Evolutionary conservation across 2,888 invertebrate species (phyloP).

Genomic region (Acanthoscelides obtectus): DNA sequence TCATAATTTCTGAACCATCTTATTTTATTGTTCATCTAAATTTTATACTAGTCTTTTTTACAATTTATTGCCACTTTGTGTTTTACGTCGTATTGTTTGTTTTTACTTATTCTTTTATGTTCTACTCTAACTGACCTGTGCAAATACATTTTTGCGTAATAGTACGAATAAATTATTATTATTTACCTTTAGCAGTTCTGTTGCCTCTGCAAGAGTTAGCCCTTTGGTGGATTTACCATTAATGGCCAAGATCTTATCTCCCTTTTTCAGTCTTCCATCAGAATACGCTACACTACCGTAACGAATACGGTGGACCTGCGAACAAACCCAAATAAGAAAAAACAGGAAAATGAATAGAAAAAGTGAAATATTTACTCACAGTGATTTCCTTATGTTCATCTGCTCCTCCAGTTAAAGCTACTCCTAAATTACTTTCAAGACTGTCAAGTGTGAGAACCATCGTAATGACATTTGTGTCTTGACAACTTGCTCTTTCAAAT

Average conservation of each 20-base stretch:
- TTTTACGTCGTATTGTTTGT: too few relatives aligned
- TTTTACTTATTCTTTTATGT: too few relatives aligned
- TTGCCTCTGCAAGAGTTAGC: slow-evolving; percentile 81
- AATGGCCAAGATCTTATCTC: slow-evolving; percentile 83
- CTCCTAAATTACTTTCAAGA: slow-evolving; percentile 73
- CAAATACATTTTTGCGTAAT: too few relatives aligned
- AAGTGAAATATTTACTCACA: slow-evolving; percentile 51
- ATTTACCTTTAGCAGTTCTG: slow-evolving; percentile 78
- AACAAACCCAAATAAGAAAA: background rate
- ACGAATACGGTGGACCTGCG: slow-evolving; percentile 79
- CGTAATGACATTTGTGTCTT: slow-evolving; percentile 52
- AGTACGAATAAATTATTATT: too few relatives aligned
- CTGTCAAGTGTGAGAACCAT: slow-evolving; percentile 64
- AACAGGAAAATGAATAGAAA: background rate
- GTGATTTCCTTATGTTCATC: slow-evolving; percentile 91
- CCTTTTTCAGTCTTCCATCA: slow-evolving; percentile 80
- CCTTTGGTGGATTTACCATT: slow-evolving; percentile 81
- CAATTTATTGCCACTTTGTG: too few relatives aligned
- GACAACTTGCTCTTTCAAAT: slow-evolving; percentile 8
- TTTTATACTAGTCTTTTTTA: too few relatives aligned
- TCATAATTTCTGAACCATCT: too few relatives aligned
- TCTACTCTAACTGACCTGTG: too few relatives aligned
- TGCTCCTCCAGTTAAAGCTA: slow-evolving; percentile 82
- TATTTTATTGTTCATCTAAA: too few relatives aligned
- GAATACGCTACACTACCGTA: slow-evolving; percentile 81